Conservation (phyloP, 2,113 vertebrate species). For the Heloderma charlesbogerti region DNA sequence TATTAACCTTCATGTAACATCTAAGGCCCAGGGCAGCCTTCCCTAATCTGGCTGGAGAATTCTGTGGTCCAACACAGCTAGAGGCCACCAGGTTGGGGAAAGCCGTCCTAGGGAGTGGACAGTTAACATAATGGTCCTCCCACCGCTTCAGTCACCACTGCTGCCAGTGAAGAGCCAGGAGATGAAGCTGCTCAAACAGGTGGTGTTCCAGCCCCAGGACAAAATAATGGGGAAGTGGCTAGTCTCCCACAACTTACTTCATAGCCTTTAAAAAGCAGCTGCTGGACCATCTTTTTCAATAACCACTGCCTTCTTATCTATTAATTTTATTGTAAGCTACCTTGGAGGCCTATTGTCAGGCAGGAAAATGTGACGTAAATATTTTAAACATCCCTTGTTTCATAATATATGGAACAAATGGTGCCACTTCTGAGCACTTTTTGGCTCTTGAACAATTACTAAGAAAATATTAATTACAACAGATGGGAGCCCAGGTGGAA, state of each 20-base stretch:
- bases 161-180: background rate
- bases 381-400: slow-evolving; percentile 39
- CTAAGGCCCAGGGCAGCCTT: background rate
- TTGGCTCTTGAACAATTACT: slow-evolving; percentile 72
- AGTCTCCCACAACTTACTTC: background rate
- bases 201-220: background rate
- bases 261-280: background rate
- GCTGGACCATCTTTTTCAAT: background rate
- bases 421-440: slow-evolving; percentile 58
- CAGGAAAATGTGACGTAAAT: background rate
- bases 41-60: background rate
- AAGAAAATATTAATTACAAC: slow-evolving; percentile 66
- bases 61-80: too few species aligned
- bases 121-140: too few species aligned
- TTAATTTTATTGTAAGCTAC: background rate
- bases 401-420: slow-evolving; percentile 56
- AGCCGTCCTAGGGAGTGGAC: too few species aligned
- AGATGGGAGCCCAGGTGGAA: slow-evolving; percentile 63
- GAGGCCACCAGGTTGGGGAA: too few species aligned
- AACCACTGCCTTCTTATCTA: background rate
- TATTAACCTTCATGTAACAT: background rate
- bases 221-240: background rate
- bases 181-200: background rate
- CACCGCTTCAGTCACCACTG: too few species aligned
- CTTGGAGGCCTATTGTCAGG: too few species aligned